Evolutionary conservation across 1,140 invertebrate species (phyloP), one percentile per base, ranked within the genome.

Genomic region (Phymastichus coffea): DNA sequence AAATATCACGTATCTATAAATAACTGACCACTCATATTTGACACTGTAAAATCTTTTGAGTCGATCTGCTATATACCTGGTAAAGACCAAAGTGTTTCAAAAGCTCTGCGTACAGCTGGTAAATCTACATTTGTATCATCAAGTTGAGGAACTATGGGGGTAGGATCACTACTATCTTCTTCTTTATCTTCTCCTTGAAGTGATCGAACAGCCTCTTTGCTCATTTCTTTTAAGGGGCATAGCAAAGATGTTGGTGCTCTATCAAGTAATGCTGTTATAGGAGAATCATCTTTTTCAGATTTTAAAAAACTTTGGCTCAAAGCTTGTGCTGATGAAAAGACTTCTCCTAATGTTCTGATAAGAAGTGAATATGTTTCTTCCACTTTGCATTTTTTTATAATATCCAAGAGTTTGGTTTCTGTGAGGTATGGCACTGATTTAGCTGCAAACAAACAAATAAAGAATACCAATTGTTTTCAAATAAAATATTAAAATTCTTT

Each of bases 171-270:
- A 63, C 87, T 86, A 70, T 93, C 90, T 63, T 90, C 84, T 75
- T 93, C 91, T 74, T 94, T 94, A 64, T 94, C 92, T 73, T 94
- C 92, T 40, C 86, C 88, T 73, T 91, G 90, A 23, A 88, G 72
- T 15, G 84, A 83, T 51, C 88, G 75, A 53, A 87, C 78, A 65
- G 88, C 84, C 80, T 90, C 86, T 76, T 91, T 86, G 64, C 85
- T 84, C 19, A 88, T 71, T 67, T 79, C 77, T 20, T 75, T 72
- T 3, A 74, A 69, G 49, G 73, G 74, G 22, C 72, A 71, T 14
- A 80, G 60, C 35, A 79, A 63, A 40, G 67, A 71, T 35, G 70
- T 72, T n/a, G 80, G 76, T 47, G 80, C 74, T 67, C 77, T 77
- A 60, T 83, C 76, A n/a, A 83, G 65, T 49, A 82, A 74, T 19